phyloP scores from a whole-genome alignment of 2,113 vertebrate genomes.

The Megaceryle torquata region DNA sequence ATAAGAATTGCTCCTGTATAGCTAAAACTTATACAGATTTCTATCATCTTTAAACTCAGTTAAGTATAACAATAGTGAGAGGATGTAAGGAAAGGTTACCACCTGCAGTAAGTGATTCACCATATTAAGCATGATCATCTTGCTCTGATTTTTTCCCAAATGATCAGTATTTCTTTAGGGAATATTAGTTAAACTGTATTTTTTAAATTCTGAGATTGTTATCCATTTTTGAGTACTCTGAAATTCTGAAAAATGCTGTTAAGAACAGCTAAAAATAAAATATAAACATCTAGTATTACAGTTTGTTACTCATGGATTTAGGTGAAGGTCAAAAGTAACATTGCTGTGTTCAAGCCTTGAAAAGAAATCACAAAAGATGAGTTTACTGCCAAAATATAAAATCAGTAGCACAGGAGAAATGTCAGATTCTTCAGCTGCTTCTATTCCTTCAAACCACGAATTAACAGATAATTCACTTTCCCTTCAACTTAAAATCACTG shows the following conservation, averaged over 20 bases:
- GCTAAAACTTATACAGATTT: not conserved
- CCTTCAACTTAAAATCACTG: not conserved
- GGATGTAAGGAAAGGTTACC: not conserved
- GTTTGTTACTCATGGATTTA: not conserved
- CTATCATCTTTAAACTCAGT: not conserved
- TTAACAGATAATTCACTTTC: not conserved
- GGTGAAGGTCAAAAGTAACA: not conserved
- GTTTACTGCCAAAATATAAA: not conserved
- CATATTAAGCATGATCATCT: not conserved
- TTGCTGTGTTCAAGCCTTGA: not conserved
- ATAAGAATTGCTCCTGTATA: not conserved
- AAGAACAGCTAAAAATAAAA: not conserved
- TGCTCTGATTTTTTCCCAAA: not conserved
- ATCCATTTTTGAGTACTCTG: not conserved
- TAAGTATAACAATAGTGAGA: not conserved
- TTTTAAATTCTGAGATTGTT: not conserved
- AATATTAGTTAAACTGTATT: not conserved
- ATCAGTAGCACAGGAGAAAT: not conserved
- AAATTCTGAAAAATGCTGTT: not conserved
- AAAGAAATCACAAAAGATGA: not conserved
- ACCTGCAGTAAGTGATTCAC: not conserved
- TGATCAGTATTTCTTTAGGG: not conserved
- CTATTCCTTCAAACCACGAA: not conserved
- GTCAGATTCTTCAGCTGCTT: not conserved
- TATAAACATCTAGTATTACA: not conserved